Evolutionary conservation across 2,113 vertebrate species (phyloP).

Genomic region (Alethe castanea): DNA sequence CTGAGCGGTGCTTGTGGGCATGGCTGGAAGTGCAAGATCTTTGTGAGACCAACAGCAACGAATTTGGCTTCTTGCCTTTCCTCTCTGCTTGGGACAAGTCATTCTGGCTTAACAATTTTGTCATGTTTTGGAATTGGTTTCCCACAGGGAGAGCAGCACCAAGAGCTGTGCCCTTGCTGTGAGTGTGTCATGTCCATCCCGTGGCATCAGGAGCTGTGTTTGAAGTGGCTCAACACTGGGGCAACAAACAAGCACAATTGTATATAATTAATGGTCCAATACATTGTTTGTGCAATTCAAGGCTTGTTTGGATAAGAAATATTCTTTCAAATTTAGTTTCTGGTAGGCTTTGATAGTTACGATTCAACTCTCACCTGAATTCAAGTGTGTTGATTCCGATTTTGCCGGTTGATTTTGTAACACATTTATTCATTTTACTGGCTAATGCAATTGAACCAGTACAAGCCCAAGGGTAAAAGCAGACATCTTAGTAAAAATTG

Average conservation of each 20-base stretch:
- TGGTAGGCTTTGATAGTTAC: not conserved
- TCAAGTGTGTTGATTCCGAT: not conserved
- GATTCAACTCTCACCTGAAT: not conserved
- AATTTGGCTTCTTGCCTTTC: not conserved
- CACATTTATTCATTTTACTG: not conserved
- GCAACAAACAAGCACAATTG: not conserved
- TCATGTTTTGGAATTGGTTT: not conserved
- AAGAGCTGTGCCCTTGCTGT: not conserved
- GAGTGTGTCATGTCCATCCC: not conserved
- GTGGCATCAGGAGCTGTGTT: not conserved
- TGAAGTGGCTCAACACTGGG: not conserved
- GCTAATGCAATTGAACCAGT: not conserved
- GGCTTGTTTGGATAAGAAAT: not conserved
- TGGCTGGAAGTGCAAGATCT: not conserved
- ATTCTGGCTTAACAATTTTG: not conserved
- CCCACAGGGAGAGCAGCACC: not conserved
- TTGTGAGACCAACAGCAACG: not conserved
- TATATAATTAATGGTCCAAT: accelerated
- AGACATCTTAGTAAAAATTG: not conserved
- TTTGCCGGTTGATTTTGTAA: not conserved
- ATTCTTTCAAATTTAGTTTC: not conserved
- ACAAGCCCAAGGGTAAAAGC: not conserved
- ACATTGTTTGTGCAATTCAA: not conserved
- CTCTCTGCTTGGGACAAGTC: not conserved
- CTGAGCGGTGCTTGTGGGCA: accelerated